These are phyloP conservation scores for Ormyrus labotus DNA, from an alignment of 2,888 invertebrate genomes.

Conservation along the genomic window DNA sequence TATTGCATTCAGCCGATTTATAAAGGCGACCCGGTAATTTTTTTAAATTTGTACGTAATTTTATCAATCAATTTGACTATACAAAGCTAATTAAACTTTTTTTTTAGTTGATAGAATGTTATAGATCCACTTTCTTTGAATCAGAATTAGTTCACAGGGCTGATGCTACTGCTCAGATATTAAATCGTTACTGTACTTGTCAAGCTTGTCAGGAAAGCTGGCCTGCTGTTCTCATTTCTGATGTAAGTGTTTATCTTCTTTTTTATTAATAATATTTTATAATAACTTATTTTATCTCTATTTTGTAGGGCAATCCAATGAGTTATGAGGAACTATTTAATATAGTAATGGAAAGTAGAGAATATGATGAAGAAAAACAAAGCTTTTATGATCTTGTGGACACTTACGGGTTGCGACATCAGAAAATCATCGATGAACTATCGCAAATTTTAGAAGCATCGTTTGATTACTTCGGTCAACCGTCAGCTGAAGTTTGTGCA, in stretches of 20 bases:
- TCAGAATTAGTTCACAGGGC: conserved; percentile 75
- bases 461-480: conserved; percentile 36
- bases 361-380: conserved; percentile 16
- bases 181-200: conserved; percentile 80
- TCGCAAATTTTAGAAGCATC: conserved; percentile 15
- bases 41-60: neutral
- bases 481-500: conserved; percentile 22
- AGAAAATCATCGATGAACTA: conserved; percentile 28
- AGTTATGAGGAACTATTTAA: conserved; percentile 1
- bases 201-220: conserved; percentile 84
- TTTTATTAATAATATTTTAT: neutral
- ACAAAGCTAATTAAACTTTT: neutral
- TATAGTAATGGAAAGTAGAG: conserved; percentile 10
- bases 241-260: conserved; percentile 4
- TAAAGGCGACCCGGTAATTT: conserved; percentile 76
- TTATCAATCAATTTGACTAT: neutral
- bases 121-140: conserved; percentile 39
- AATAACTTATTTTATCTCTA: neutral
- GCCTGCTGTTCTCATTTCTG: conserved; percentile 74
- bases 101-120: conserved; percentile 39
- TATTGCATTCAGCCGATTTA: conserved; percentile 82
- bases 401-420: conserved; percentile 4
- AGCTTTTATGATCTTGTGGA: conserved; percentile 20
- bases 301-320: conserved; percentile 12
- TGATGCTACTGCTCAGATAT: conserved; percentile 40